Base-by-base conservation (phyloP, 1,140 invertebrate species). In the Leptinotarsa texana region DNA sequence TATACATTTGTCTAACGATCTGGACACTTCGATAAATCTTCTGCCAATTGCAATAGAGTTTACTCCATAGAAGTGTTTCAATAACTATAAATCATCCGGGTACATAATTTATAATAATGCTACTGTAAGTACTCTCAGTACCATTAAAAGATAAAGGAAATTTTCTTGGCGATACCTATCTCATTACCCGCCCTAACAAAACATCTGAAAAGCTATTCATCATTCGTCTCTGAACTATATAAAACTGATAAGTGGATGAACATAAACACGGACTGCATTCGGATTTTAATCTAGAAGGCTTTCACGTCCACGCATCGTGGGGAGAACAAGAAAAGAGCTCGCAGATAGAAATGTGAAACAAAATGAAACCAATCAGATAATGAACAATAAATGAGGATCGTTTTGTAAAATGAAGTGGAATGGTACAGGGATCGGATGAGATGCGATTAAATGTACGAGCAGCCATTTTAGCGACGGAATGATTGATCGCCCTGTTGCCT, bases 351-450 rank as follows among this genome's bases (percentile, higher is more conserved):
- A 65, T 22, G 63, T 33, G 63, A 65, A 70, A 70, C 69, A 70
- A 70, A 70, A 70, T 61, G 69, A 51, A 61, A 70, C 69, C 49
- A 70, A 70, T 70, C 69, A 70, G 69, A 70, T 70, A 70, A 70
- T 70, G 69, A 70, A 70, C 48, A 70, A 70, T 51, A 70, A 70
- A 70, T 70, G 69, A 70, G 33, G 11, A 57, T 47, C 69, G 69
- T 61, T 70, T 70, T 70, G 69, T 70, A 70, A 24, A 57, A 49
- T 48, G 69, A 70, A 70, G 69, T 65, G 63, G 51, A 57, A 18
- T 57, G 51, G 51, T 42, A 42, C 51, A 57, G 51, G 24, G 66
- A 42, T 42, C 33, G 33, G 33, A 47, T n/a, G 42, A 68, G 33
- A 47, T 18, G 24, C 66, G 42, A 68, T 68, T 68, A 68, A 68